phyloP scores from a whole-genome alignment of 2,113 vertebrate genomes.

The Oreotrochilus melanogaster region DNA sequence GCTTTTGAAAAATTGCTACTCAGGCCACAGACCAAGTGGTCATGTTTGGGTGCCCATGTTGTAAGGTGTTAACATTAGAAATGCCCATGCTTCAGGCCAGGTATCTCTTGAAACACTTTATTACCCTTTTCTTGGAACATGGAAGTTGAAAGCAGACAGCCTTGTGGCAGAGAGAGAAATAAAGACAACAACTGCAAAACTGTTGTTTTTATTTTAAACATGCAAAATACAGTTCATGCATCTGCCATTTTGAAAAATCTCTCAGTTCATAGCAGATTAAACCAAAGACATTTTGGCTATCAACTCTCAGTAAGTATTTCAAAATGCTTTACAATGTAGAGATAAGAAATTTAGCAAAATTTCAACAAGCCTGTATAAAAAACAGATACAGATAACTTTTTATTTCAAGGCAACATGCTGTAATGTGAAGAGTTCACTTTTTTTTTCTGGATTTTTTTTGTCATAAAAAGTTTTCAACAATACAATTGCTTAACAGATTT shows the following conservation, averaged over 20 bases:
- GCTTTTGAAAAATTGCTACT: neutral
- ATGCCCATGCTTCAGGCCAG: neutral
- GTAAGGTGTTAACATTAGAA: neutral
- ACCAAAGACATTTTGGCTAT: constrained; percentile 82
- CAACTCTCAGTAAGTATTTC: constrained; percentile 81
- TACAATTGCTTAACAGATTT: constrained; percentile 80
- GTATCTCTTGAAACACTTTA: neutral
- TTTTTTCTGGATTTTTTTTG: constrained; percentile 69
- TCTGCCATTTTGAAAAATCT: constrained; percentile 83
- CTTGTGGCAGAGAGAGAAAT: constrained; percentile 72
- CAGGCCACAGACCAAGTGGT: neutral
- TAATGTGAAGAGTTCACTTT: constrained; percentile 83
- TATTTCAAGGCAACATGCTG: constrained; percentile 89
- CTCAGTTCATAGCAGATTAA: constrained; percentile 79
- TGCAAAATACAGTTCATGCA: constrained; percentile 96
- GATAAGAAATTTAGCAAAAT: constrained; percentile 97
- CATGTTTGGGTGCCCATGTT: neutral
- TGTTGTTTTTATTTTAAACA: constrained; percentile 86
- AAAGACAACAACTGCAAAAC: constrained; percentile 80
- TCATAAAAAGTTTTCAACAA: constrained; percentile 88
- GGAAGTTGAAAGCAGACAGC: constrained; percentile 30
- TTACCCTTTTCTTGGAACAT: neutral
- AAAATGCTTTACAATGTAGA: constrained; percentile 93
- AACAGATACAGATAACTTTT: constrained; percentile 83
- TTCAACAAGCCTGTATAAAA: constrained; percentile 94